Conservation (phyloP, 2,888 invertebrate species). For the Erebia aethiops region DNA sequence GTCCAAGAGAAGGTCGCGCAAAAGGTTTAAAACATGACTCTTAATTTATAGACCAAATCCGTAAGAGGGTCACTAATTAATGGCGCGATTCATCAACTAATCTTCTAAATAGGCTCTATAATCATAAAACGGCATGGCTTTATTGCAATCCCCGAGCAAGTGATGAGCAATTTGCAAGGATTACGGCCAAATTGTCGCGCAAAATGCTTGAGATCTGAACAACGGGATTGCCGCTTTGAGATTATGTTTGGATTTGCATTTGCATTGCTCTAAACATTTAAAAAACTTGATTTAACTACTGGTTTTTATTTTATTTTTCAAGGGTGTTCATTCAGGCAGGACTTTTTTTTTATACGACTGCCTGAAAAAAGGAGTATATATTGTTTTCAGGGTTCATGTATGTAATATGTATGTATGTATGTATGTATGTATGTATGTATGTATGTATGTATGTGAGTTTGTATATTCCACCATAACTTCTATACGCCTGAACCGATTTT, state of each 20-base stretch:
- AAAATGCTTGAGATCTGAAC: constrained; percentile 34
- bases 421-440: no score
- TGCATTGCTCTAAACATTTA: not conserved
- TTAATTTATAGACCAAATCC: constrained; percentile 23
- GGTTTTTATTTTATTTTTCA: no score
- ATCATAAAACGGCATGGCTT: constrained; percentile 38
- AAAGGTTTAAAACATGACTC: constrained; percentile 16
- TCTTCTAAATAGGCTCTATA: constrained; percentile 33
- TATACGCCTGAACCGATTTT: no score
- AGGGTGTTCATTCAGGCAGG: no score
- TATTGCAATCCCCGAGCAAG: constrained; percentile 38
- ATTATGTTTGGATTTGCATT: constrained; percentile 27
- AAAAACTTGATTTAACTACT: no score
- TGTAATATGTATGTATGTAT: no score
- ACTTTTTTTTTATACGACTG: no score
- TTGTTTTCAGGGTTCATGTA: no score
- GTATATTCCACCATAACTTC: no score
- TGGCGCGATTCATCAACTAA: constrained; percentile 37
- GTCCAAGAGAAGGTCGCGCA: not conserved
- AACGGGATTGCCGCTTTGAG: constrained; percentile 30
- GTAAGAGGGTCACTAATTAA: constrained; percentile 37
- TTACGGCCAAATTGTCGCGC: constrained; percentile 32
- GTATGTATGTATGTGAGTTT: no score
- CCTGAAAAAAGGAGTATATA: no score
- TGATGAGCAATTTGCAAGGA: constrained; percentile 37